Base-by-base conservation (phyloP, 2,113 vertebrate species). In the Ivindomyrus marchei region DNA sequence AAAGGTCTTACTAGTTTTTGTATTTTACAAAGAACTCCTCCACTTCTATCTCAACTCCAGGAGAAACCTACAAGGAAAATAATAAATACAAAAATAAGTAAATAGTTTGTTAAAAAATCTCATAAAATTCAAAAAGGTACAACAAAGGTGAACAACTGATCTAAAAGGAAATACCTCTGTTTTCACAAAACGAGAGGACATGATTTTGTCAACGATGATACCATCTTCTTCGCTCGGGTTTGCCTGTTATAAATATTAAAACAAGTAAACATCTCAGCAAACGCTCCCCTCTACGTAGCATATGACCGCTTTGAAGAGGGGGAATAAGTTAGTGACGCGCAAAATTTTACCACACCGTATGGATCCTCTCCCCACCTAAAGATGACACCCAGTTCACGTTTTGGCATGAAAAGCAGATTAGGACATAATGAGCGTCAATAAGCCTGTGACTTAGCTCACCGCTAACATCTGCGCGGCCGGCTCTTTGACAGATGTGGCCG, bases 1-100 rank as follows among this genome's bases (percentile, higher is more conserved):
- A 4, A 42, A n/a, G 36, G 49, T 96, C 98, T 98, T 97, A 99
- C 98, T 99, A 99, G 95, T 99, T 99, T 95, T 99, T 99, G 94
- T 99, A 99, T 95, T 99, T 99, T 62, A 99, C 98, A 95, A 97
- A 99, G 94, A 97, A 99, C 94, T 99, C 98, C 93, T 99, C 98
- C 89, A 94, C 95, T 94, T 99, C 98, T 46, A 98, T 96, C 91
- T 97, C 92, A 77, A 97, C 95, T 89, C 98, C 98, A 91, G 97
- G 93, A 92, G 97, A 96, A 77, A 98, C 92, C 98, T 99, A 52
- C 31, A 46, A 90, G 8, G 70, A 3, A 91, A 2, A 17, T n/a
- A 31, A 42, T 17, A n/a, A 15, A 52, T 10, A 47, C 8, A 13
- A 52, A 84, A 24, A 6, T 85, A n/a, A 66, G n/a, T n/a, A n/a